Evolutionary conservation across 2,888 invertebrate species (phyloP).

Genomic region (Imbricaverruca yamaguchii): DNA sequence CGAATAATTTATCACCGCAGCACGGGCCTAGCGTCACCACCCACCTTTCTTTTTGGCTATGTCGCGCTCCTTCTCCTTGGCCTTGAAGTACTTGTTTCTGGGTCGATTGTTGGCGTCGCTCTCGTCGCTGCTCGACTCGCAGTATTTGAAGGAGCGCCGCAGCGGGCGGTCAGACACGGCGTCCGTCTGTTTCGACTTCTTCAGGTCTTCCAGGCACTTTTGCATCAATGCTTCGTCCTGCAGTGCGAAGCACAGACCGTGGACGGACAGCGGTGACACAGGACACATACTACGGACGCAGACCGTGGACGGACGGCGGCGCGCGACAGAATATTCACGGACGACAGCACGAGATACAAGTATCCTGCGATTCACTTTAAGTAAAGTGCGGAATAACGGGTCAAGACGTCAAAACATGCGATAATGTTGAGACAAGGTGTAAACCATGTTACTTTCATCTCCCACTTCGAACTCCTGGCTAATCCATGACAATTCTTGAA

Average conservation of each 20-base stretch:
- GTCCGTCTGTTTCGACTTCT: constrained; percentile 52
- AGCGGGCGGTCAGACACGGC: constrained; percentile 38
- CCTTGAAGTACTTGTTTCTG: constrained; percentile 49
- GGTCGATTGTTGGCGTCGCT: constrained; percentile 47
- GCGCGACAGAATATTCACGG: neutral
- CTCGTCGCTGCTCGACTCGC: constrained; percentile 44
- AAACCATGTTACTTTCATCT: too few relatives aligned
- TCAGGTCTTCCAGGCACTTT: constrained; percentile 56
- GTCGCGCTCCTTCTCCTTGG: constrained; percentile 46
- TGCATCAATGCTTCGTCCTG: constrained; percentile 56
- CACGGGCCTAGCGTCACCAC: neutral
- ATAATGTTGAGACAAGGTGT: too few relatives aligned
- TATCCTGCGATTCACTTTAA: too few relatives aligned
- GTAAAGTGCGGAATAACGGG: too few relatives aligned
- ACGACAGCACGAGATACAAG: too few relatives aligned
- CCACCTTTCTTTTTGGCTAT: constrained; percentile 43
- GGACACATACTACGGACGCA: neutral
- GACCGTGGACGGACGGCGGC: neutral
- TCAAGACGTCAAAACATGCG: too few relatives aligned
- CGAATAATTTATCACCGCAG: too few relatives aligned
- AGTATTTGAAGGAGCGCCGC: constrained; percentile 30
- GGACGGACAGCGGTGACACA: too few relatives aligned
- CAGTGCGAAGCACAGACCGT: neutral
- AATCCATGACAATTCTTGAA: too few relatives aligned
- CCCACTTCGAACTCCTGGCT: too few relatives aligned